Percentiles rank a stretch among this genome's conserved stretches.
Evolutionary conservation across 2,888 invertebrate species (phyloP).

Genomic region (Saturnia japonica): DNA sequence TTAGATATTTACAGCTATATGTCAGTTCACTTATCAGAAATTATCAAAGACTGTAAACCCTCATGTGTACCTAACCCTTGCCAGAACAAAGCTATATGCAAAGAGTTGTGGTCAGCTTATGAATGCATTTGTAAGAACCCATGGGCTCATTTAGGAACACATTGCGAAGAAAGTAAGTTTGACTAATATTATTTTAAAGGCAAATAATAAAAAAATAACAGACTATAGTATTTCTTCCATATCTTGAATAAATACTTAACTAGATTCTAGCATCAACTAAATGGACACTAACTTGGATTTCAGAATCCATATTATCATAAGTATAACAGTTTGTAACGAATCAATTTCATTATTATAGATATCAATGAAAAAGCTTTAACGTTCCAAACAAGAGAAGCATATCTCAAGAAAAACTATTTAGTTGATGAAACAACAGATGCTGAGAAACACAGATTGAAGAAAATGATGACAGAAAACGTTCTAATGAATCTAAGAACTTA

Average conservation of each 20-base stretch:
- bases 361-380: conserved; percentile 95
- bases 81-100: conserved; percentile 94
- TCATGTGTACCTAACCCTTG: conserved; percentile 97
- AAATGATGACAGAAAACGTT: conserved; percentile 90
- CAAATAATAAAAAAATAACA: neutral
- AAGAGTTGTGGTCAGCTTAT: conserved; percentile 95
- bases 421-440: conserved; percentile 83
- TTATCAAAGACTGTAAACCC: conserved; percentile 95
- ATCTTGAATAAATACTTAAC: neutral
- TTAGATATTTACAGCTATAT: conserved; percentile 95
- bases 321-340: neutral
- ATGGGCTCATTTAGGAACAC: conserved; percentile 95
- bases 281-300: neutral
- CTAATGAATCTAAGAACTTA: conserved; percentile 95
- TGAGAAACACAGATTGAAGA: conserved; percentile 84
- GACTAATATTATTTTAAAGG: conserved; percentile 1
- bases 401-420: conserved; percentile 90
- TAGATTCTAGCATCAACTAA: neutral
- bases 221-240: neutral
- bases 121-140: conserved; percentile 95
- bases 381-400: conserved; percentile 90
- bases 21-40: conserved; percentile 95
- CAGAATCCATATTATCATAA: neutral
- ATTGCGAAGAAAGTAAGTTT: conserved; percentile 94
- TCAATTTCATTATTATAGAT: conserved; percentile 78